Conservation (phyloP, 1,140 invertebrate species). For the Hypsibius dujardini region DNA sequence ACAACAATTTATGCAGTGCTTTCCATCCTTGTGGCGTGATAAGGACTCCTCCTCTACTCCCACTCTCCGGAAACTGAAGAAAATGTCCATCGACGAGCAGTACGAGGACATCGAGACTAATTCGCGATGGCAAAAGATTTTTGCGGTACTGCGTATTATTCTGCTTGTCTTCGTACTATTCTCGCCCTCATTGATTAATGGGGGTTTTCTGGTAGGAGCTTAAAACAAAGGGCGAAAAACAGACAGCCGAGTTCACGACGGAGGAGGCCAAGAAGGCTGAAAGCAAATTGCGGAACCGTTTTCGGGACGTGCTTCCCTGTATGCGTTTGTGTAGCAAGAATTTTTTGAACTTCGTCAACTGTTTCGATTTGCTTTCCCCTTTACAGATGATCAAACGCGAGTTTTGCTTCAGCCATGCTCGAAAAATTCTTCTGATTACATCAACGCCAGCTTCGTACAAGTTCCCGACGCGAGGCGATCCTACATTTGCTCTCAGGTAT, state of each 20-base stretch:
- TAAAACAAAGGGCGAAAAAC: not conserved
- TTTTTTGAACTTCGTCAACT: not conserved
- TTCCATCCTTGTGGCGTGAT: not conserved
- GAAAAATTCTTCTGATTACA: conserved; percentile 27
- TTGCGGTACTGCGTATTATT: too few relatives aligned
- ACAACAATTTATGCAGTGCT: too few relatives aligned
- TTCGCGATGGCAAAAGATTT: not conserved
- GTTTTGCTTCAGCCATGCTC: not conserved
- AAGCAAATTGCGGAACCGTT: not conserved
- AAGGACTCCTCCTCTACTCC: not conserved
- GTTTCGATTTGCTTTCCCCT: not conserved
- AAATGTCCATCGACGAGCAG: not conserved
- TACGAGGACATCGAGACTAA: not conserved
- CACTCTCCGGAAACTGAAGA: not conserved
- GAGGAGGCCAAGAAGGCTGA: conserved; percentile 1
- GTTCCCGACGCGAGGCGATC: conserved; percentile 29
- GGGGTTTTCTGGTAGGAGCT: too few relatives aligned
- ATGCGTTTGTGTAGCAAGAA: not conserved
- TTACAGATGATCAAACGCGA: not conserved
- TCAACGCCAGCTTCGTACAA: conserved; percentile 34
- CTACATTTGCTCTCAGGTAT: conserved; percentile 35
- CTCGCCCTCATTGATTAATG: too few relatives aligned
- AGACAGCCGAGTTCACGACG: not conserved
- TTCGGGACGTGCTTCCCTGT: not conserved
- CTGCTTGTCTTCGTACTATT: too few relatives aligned